phyloP scores from a whole-genome alignment of 1,140 invertebrate species.

The Leptinotarsa defecta region DNA sequence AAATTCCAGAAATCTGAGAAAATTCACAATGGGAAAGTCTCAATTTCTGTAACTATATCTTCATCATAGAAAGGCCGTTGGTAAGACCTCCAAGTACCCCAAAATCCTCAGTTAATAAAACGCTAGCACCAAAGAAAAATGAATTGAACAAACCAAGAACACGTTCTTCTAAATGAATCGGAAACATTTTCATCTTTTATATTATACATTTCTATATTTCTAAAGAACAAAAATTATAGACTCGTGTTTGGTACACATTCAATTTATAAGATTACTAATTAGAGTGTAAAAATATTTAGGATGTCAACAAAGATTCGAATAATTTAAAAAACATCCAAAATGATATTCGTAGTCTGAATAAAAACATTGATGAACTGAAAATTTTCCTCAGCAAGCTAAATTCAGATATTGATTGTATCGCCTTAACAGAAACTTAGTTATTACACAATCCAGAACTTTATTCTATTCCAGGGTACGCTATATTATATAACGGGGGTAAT shows the following conservation, averaged over 20 bases:
- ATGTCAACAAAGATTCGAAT: neutral
- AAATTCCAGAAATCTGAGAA: too few relatives aligned
- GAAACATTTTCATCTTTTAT: neutral
- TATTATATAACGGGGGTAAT: neutral
- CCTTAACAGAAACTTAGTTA: neutral
- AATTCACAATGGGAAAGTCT: too few relatives aligned
- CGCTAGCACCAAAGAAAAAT: neutral
- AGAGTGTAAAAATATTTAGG: neutral
- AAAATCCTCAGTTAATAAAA: neutral
- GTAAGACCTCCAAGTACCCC: neutral
- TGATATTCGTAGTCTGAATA: neutral
- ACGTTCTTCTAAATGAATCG: neutral
- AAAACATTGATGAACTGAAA: neutral
- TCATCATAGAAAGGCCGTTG: neutral
- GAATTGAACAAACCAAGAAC: neutral
- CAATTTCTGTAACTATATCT: too few relatives aligned
- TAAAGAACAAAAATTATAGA: neutral
- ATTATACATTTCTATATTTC: neutral
- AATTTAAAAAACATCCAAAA: neutral
- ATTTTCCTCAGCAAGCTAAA: neutral
- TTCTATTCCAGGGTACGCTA: neutral
- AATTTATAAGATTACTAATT: neutral
- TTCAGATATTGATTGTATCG: conserved; percentile 10
- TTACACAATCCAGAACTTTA: conserved; percentile 8
- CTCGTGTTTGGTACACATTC: neutral